Evolutionary conservation across 2,113 vertebrate species (phyloP).

Genomic region (Physeter macrocephalus): DNA sequence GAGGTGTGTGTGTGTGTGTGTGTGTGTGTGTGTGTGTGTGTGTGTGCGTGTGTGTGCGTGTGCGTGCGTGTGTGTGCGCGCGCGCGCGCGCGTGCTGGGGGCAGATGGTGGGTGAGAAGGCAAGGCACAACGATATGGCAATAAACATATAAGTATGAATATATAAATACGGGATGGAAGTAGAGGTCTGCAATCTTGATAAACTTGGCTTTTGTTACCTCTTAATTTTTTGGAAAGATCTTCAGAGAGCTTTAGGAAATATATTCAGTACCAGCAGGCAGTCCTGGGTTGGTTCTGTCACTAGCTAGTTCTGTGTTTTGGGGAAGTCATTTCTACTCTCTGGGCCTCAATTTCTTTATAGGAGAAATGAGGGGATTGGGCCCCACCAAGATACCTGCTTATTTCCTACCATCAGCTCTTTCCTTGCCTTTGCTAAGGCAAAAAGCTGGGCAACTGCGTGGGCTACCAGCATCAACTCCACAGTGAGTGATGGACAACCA

Average conservation of each 20-base stretch:
- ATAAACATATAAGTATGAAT: neutral
- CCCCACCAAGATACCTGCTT: neutral
- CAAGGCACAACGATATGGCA: neutral
- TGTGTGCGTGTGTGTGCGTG: neutral
- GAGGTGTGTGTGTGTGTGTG: neutral
- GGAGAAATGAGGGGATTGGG: neutral
- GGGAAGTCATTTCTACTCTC: neutral
- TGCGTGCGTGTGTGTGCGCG: neutral
- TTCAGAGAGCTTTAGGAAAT: conserved; percentile 11
- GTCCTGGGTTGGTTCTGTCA: neutral
- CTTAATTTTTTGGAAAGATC: neutral
- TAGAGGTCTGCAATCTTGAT: neutral
- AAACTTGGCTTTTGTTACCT: neutral
- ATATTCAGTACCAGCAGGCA: neutral
- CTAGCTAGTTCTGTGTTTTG: neutral
- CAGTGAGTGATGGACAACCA: neutral
- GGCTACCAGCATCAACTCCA: neutral
- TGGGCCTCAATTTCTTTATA: neutral
- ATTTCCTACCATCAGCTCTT: neutral
- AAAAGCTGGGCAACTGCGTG: neutral
- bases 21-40: no score
- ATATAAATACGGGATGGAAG: neutral
- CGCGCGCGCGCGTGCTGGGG: neutral
- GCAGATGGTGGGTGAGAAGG: neutral
- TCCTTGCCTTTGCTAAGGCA: neutral